Conservation (phyloP, 2,113 vertebrate genomes). For the Grammomys dolichurus region DNA sequence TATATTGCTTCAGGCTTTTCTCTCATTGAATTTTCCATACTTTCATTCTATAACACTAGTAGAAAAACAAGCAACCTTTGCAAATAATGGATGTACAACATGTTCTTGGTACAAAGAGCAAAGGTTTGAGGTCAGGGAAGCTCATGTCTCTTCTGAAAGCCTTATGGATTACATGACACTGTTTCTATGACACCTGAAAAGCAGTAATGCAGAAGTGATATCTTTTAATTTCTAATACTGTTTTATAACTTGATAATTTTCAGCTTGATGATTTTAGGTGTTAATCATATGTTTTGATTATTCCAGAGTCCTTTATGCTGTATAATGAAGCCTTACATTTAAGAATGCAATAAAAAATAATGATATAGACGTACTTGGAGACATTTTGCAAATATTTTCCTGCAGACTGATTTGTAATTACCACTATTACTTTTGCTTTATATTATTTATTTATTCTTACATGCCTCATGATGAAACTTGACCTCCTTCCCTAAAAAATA, state of each 20-base stretch:
- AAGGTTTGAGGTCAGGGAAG: background rate
- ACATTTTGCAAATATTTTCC: slow-evolving; percentile 68
- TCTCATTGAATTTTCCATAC: slow-evolving; percentile 47
- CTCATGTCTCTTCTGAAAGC: slow-evolving; percentile 1
- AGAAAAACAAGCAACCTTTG: slow-evolving; percentile 48
- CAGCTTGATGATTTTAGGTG: slow-evolving; percentile 52
- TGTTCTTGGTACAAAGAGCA: background rate
- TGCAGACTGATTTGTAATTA: slow-evolving; percentile 71
- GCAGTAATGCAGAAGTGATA: slow-evolving; percentile 39
- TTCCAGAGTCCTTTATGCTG: slow-evolving; percentile 49
- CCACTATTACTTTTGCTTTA: slow-evolving; percentile 68
- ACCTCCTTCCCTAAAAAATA: slow-evolving; percentile 63
- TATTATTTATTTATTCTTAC: slow-evolving; percentile 64
- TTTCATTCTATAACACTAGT: background rate
- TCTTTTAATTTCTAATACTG: slow-evolving; percentile 42
- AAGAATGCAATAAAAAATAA: slow-evolving; percentile 71
- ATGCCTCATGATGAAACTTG: slow-evolving; percentile 65
- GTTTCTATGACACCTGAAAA: slow-evolving; percentile 1
- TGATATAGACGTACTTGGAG: slow-evolving; percentile 44
- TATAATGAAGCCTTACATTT: slow-evolving; percentile 55
- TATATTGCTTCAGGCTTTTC: slow-evolving; percentile 57
- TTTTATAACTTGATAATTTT: slow-evolving; percentile 62
- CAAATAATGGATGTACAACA: background rate
- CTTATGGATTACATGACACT: background rate
- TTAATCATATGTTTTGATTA: slow-evolving; percentile 59